Percentiles rank a stretch among this genome's conserved stretches.
phyloP scores from a whole-genome alignment of 2,797 vertebrate genomes.

The Glossophaga mutica region DNA sequence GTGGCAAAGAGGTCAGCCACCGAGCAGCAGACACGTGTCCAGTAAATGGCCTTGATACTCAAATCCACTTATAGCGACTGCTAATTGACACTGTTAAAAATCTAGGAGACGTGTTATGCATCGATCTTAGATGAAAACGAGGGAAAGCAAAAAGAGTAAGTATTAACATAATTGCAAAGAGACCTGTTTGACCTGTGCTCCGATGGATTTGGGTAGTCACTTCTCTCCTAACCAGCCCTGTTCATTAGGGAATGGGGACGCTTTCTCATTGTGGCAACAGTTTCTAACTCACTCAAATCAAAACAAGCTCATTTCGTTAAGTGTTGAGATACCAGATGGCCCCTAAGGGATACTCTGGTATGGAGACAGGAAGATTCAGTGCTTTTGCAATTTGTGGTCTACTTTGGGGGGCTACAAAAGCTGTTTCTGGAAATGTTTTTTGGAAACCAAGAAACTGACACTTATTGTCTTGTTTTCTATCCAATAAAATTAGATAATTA shows the following conservation, averaged over 20 bases:
- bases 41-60: neutral
- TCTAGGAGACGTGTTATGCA: neutral
- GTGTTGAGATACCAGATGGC: neutral
- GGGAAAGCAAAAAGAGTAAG: conserved; percentile 1
- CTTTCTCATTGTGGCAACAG: conserved; percentile 4
- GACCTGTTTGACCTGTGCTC: neutral
- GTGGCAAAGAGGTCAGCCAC: neutral
- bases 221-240: neutral
- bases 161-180: conserved; percentile 26
- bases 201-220: neutral
- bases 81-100: conserved; percentile 27
- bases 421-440: neutral
- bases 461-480: neutral
- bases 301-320: neutral
- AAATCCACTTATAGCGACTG: neutral
- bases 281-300: conserved; percentile 23
- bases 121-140: neutral
- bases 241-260: conserved; percentile 36
- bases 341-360: neutral
- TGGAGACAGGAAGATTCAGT: neutral
- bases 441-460: neutral
- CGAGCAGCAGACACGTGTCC: neutral
- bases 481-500: neutral
- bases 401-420: neutral
- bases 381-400: neutral